Evolutionary conservation across 2,113 vertebrate genomes (phyloP).

Genomic region (Pelusios castaneus): DNA sequence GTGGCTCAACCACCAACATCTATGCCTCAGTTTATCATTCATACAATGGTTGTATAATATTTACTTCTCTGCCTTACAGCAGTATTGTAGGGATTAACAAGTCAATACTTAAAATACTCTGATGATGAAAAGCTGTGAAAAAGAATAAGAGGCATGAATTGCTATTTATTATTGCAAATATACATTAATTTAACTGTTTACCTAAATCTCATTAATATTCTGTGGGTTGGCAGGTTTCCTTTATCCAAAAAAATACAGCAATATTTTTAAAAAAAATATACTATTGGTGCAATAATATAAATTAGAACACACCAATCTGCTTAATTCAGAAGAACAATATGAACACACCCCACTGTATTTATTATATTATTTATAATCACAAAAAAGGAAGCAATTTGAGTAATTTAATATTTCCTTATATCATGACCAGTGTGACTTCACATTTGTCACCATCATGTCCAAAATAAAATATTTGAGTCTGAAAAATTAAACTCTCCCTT

Average conservation of each 20-base stretch:
- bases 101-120: background rate
- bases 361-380: background rate
- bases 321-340: background rate
- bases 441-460: background rate
- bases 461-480: background rate
- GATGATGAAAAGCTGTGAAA: background rate
- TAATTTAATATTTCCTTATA: background rate
- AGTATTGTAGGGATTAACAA: slow-evolving; percentile 33
- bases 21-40: slow-evolving; percentile 20
- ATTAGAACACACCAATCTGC: background rate
- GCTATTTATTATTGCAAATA: slow-evolving; percentile 3
- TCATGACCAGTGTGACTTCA: accelerated
- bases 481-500: background rate
- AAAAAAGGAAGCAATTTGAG: background rate
- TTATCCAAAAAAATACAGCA: background rate
- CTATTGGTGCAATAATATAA: background rate
- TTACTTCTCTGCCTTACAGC: slow-evolving; percentile 22
- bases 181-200: slow-evolving; percentile 16
- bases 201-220: slow-evolving; percentile 3
- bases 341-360: background rate
- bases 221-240: background rate
- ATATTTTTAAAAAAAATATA: background rate
- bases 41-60: background rate
- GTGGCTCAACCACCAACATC: background rate
- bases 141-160: slow-evolving; percentile 5